Conservation (phyloP, 2,888 invertebrate genomes). For the Cancer borealis region DNA sequence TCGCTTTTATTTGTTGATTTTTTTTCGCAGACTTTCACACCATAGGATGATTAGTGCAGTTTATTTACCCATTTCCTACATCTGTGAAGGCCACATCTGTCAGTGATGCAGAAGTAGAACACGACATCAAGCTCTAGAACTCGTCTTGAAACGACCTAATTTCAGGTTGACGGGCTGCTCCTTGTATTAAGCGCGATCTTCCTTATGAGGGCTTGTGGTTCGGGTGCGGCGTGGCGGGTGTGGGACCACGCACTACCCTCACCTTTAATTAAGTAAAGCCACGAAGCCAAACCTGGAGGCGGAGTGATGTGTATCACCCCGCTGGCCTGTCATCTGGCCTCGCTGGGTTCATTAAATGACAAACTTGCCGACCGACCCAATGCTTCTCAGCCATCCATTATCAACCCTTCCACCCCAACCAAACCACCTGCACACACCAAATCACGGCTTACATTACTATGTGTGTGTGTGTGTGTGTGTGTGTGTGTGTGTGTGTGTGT, state of each 20-base stretch:
- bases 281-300: constrained; percentile 31
- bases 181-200: constrained; percentile 1
- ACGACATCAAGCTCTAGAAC: constrained; percentile 7
- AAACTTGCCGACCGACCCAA: background rate
- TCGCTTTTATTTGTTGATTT: background rate
- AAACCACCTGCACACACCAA: background rate
- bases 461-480: background rate
- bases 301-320: constrained; percentile 21
- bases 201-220: background rate
- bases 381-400: background rate
- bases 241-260: constrained; percentile 16
- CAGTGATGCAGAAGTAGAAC: background rate
- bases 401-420: background rate
- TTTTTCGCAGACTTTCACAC: background rate
- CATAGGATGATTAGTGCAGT: background rate
- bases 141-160: constrained; percentile 15
- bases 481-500: constrained; percentile 41
- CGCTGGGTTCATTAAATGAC: background rate
- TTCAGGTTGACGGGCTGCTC: background rate
- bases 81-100: background rate
- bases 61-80: background rate
- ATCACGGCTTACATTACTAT: background rate
- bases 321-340: background rate
- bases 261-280: constrained; percentile 33
- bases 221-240: background rate